Evolutionary conservation across 2,888 invertebrate species (phyloP), one percentile per base, ranked within the genome.

Genomic region (Chelonus formosanus): DNA sequence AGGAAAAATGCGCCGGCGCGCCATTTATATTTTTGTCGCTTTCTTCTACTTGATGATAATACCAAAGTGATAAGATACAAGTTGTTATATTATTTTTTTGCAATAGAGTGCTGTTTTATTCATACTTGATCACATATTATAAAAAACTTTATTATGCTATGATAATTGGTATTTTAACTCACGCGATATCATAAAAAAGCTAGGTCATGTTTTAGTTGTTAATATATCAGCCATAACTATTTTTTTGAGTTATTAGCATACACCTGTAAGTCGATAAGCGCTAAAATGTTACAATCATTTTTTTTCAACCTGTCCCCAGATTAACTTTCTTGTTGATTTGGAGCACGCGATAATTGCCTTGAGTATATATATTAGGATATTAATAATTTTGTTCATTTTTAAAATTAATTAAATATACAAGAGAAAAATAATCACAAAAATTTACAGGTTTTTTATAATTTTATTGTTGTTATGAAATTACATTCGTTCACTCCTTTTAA

Each of bases 401-500:
- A 20, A 20, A 20, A 20, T 20, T 2, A 20, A 20, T 20, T 20
- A 20, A 20, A 20, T 20, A 20, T 8, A 34, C 5, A 47, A 48
- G 40, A 58, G 53, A 48, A 20, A 32, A 60, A 54, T 36, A 1
- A 47, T 20, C 2, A 20, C 20, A 57, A 20, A 7, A 3, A 40
- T 53, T n/a, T n/a, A 6, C 20, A 47, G 35, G 20, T 40, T 7
- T 35, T n/a, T 59, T 62, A 68, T 61, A 35, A 50, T 8, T 45
- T 68, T 69, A 67, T 72, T 68, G 7, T 6, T 75, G 75, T 75
- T 79, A 60, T 67, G 70, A 70, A 74, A 70, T 79, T 78, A 81
- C 70, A 76, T 74, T 58, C 80, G 76, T 70, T 83, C 81, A 56
- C 79, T 80, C 68, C 80, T 78, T 86, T 95, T 95, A 63, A 94